Base-by-base conservation (phyloP, 2,797 vertebrate species). In the Meriones psammophilus region DNA sequence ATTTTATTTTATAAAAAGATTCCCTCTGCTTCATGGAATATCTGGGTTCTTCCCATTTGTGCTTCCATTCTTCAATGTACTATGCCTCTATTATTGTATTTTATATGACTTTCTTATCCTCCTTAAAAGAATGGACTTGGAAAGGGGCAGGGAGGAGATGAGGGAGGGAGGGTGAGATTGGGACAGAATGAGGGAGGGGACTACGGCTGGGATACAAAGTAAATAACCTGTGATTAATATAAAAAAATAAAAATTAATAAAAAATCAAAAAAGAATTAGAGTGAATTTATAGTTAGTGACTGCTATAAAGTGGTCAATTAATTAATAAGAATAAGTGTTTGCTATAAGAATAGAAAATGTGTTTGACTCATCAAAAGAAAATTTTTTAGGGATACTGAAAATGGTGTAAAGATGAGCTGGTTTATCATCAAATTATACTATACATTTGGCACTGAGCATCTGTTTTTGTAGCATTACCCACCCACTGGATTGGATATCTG, bases 1-100 rank as follows among this genome's bases (percentile, higher is more conserved):
- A 22, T 88, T 96, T 94, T 92, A 54, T 92, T 93, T 30, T 4
- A 71, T 28, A 56, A 7, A 83, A 89, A n/a, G 8, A 66, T 62
- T 36, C 66, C 28, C 78, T 83, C 3, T 91, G 0, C 76, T 69
- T 8, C 78, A 71, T 56, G 18, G 18, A 85, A 54, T 84, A 90
- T 79, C n/a, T 30, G 87, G 89, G 60, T 1, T 94, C 30, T 33
- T 88, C 4, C 24, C 10, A 56, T 77, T 74, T 94, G 13, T 90
- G 36, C 9, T 58, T 66, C 30, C 46, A 33, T 79, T 97, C 20
- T 39, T 42, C 36, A 15, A 62, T 54, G 90, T 69, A 28, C 12
- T 85, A 3, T 89, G 69, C 1, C 6, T 8, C 8, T 54, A n/a
- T 92, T 79, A 56, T 15, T 68, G 54, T 95, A 58, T 74, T 94